Conservation (phyloP, 2,113 vertebrate genomes). For the Mohoua ochrocephala region DNA sequence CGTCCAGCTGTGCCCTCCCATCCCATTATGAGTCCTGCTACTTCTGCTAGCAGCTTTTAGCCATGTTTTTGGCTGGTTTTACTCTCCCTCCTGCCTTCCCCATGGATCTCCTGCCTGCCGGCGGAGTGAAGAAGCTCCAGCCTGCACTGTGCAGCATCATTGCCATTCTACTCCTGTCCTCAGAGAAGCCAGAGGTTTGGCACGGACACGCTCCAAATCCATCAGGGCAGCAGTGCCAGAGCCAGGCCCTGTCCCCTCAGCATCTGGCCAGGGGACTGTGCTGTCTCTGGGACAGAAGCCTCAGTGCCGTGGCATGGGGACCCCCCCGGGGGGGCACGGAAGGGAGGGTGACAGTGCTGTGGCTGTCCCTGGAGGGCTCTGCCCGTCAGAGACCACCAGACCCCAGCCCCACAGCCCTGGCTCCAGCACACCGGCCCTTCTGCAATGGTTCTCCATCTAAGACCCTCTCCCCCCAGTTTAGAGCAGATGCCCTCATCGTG, state of each 20-base stretch:
- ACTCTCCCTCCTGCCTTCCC: not conserved
- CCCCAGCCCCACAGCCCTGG: not conserved
- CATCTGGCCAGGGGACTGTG: not conserved
- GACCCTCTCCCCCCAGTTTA: too few species aligned
- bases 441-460: fast-evolving
- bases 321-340: fast-evolving
- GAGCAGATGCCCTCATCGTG: fast-evolving
- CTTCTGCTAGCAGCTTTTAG: not conserved
- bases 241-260: fast-evolving
- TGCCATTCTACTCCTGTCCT: not conserved
- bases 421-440: not conserved
- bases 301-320: fast-evolving
- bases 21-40: fast-evolving
- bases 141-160: fast-evolving
- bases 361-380: not conserved
- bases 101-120: fast-evolving
- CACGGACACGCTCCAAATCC: fast-evolving
- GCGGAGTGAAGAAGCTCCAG: not conserved
- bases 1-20: not conserved
- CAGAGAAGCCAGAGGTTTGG: fast-evolving
- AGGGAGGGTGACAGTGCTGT: not conserved
- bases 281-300: fast-evolving
- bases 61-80: fast-evolving
- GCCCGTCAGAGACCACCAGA: not conserved
- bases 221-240: fast-evolving